Percentiles rank a stretch among this genome's conserved stretches.
These are phyloP conservation scores for Mechanitis mazaeus DNA, from an alignment of 2,888 invertebrate species.

Conservation along the genomic window DNA sequence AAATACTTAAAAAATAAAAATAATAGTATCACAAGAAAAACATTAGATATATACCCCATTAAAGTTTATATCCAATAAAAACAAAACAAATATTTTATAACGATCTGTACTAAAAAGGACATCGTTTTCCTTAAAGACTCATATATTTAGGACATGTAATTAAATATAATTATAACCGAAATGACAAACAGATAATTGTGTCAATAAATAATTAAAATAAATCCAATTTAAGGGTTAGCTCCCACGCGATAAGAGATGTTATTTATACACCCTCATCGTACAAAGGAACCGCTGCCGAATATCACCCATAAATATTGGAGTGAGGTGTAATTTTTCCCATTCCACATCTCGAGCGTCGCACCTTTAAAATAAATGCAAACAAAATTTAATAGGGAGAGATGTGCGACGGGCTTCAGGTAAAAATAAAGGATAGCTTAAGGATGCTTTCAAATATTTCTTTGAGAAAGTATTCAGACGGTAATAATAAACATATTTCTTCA, in stretches of 20 bases:
- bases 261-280: constrained; percentile 75
- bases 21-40: too few species aligned
- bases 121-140: too few species aligned
- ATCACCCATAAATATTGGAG: constrained; percentile 77
- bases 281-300: constrained; percentile 77
- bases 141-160: neutral
- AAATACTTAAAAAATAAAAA: too few species aligned
- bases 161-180: constrained; percentile 13
- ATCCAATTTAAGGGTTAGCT: constrained; percentile 73
- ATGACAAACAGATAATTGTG: constrained; percentile 39
- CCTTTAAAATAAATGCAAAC: constrained; percentile 78
- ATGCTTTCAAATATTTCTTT: constrained; percentile 63
- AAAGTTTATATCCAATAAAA: too few species aligned
- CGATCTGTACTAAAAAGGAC: too few species aligned
- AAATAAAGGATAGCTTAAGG: constrained; percentile 71
- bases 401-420: constrained; percentile 71
- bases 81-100: too few species aligned
- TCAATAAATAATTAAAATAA: constrained; percentile 74
- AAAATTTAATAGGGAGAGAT: constrained; percentile 78
- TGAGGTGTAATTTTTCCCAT: constrained; percentile 78
- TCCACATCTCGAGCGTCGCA: constrained; percentile 76
- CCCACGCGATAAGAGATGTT: constrained; percentile 77
- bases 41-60: too few species aligned
- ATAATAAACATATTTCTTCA: constrained; percentile 30
- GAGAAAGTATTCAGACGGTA: constrained; percentile 39